phyloP scores from a whole-genome alignment of 2,113 vertebrate genomes.

The Corythornis cristatus region DNA sequence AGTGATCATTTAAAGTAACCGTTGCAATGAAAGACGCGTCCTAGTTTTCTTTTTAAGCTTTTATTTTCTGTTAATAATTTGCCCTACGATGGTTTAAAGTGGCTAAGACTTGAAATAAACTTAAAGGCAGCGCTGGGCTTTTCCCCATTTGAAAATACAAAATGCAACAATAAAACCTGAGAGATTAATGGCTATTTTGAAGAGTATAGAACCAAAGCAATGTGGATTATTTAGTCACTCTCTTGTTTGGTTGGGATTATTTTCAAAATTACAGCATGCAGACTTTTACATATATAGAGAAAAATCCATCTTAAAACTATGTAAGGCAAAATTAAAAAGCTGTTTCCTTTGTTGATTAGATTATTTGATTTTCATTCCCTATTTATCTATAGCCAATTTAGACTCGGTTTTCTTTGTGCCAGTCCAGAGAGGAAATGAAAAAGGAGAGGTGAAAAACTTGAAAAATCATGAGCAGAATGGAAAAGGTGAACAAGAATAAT shows the following conservation, averaged over 20 bases:
- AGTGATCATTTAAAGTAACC: neutral
- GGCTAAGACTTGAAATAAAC: neutral
- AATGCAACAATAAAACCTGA: neutral
- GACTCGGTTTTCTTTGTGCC: neutral
- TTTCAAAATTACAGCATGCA: neutral
- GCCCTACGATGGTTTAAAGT: neutral
- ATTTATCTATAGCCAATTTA: neutral
- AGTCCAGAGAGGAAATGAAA: neutral
- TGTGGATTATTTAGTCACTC: neutral
- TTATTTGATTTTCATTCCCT: neutral
- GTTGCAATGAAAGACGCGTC: neutral
- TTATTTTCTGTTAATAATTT: neutral
- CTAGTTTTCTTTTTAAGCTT: neutral
- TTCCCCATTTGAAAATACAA: neutral
- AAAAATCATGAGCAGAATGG: neutral
- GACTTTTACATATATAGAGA: neutral
- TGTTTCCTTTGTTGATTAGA: neutral
- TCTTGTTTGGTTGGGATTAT: neutral
- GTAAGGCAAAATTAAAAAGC: neutral
- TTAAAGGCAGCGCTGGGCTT: neutral
- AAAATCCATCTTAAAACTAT: neutral
- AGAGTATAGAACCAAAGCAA: neutral
- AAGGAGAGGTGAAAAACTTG: neutral
- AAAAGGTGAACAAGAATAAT: neutral
- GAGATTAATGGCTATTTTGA: neutral